A percentile compares a stretch with the other conserved stretches of the same genome.
Conservation (phyloP, 2,113 vertebrate genomes). For the Excalfactoria chinensis region DNA sequence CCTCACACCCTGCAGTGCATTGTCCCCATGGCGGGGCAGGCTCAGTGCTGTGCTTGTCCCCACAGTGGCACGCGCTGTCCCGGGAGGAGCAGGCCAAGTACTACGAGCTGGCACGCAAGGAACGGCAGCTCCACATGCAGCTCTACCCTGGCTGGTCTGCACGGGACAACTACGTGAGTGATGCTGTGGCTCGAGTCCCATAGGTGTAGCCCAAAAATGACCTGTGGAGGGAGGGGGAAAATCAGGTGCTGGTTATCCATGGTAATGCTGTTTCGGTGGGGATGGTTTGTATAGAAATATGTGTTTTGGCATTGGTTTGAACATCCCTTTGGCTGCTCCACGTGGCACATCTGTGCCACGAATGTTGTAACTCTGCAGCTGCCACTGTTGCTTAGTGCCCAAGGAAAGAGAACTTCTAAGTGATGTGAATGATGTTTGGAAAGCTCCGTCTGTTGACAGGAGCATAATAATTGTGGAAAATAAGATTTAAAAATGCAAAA, state of each 20-base stretch:
- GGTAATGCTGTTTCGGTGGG: accelerated
- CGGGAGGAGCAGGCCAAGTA: conserved; percentile 99
- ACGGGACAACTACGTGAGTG: conserved; percentile 96
- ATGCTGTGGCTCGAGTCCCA: not conserved
- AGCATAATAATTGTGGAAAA: not conserved
- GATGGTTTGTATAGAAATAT: accelerated
- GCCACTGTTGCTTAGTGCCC: not conserved
- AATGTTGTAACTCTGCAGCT: not conserved
- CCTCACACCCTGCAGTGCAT: not conserved
- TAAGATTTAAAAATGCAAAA: not conserved
- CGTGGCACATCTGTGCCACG: accelerated
- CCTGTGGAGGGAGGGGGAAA: not conserved
- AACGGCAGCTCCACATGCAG: conserved; percentile 99
- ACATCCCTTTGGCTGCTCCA: not conserved
- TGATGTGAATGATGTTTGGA: not conserved
- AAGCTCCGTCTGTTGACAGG: accelerated
- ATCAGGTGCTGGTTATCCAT: not conserved
- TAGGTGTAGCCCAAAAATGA: not conserved
- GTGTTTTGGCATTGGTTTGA: not conserved
- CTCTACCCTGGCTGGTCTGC: conserved; percentile 99
- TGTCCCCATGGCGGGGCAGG: accelerated
- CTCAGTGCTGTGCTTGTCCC: not conserved
- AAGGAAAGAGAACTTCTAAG: not conserved
- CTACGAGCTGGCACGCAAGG: conserved; percentile 96
- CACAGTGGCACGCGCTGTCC: conserved; percentile 96